A percentile compares a stretch with the other conserved stretches of the same genome.
These are phyloP conservation scores for Eriosoma lanigerum DNA, from an alignment of 1,140 invertebrate species.

Conservation along the genomic window DNA sequence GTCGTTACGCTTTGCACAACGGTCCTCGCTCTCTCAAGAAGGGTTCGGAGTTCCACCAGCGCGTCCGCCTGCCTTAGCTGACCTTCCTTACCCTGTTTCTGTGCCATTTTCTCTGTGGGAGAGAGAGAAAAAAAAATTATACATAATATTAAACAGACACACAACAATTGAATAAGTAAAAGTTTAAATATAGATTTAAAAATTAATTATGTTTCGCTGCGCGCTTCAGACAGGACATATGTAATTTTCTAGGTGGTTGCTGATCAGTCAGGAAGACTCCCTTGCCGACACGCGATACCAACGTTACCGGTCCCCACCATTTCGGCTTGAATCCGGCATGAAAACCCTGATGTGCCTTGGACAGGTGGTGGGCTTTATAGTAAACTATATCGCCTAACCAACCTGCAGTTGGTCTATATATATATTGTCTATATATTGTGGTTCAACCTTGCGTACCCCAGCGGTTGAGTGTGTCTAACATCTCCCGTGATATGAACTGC, in stretches of 20 bases:
- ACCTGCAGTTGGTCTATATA: too few species aligned
- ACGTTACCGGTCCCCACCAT: not conserved
- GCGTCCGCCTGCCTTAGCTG: too few species aligned
- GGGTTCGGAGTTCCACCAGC: too few species aligned
- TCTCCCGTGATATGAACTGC: not conserved
- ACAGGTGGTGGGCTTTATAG: not conserved
- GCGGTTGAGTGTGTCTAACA: not conserved
- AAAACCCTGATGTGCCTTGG: not conserved
- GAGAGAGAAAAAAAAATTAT: too few species aligned
- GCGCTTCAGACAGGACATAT: not conserved
- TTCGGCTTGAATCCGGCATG: not conserved
- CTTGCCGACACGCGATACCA: not conserved
- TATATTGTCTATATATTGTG: not conserved
- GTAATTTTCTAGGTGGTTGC: not conserved
- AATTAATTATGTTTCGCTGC: too few species aligned
- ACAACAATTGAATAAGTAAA: too few species aligned
- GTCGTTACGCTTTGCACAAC: too few species aligned
- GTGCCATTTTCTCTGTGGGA: too few species aligned
- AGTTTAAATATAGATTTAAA: too few species aligned
- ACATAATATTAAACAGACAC: too few species aligned
- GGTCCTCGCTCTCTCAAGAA: too few species aligned
- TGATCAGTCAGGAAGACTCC: conserved; percentile 5
- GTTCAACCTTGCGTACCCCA: not conserved
- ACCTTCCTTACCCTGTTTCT: too few species aligned
- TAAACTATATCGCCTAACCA: not conserved